A percentile compares a stretch with the other conserved stretches of the same genome.
Conservation (phyloP, 2,797 vertebrate genomes). For the Microctenopoma stevenorrisi region DNA sequence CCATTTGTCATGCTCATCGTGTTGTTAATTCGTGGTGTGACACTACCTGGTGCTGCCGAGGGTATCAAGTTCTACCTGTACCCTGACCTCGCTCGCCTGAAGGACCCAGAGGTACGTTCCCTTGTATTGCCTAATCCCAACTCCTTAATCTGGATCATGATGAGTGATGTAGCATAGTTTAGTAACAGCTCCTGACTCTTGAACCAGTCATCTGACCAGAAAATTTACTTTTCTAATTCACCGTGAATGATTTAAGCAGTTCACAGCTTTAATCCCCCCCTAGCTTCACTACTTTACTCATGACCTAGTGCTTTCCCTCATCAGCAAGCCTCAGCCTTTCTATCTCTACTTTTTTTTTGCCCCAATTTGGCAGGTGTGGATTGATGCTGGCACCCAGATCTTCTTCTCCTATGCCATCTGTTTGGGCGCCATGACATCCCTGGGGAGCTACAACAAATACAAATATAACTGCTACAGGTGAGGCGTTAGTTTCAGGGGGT, state of each 20-base stretch:
- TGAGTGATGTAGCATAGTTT: no score
- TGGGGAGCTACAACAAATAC: constrained; percentile 99
- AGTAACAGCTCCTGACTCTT: no score
- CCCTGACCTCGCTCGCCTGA: constrained; percentile 91
- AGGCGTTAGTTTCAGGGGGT: constrained; percentile 79
- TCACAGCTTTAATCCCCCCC: not conserved
- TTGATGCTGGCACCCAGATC: constrained; percentile 98
- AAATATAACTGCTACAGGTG: constrained; percentile 99
- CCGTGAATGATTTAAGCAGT: not conserved
- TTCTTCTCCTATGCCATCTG: constrained; percentile 99
- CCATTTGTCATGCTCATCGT: constrained; percentile 97
- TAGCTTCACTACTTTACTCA: not conserved
- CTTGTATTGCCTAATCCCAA: not conserved
- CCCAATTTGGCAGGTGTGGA: constrained; percentile 90
- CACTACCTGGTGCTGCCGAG: constrained; percentile 91
- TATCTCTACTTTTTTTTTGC: constrained; percentile 32
- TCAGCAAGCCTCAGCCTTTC: constrained; percentile 70
- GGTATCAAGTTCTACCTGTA: constrained; percentile 99
- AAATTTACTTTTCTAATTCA: not conserved
- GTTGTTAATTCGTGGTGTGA: constrained; percentile 94
- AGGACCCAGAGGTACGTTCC: constrained; percentile 92
- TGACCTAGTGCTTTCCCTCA: constrained; percentile 1
- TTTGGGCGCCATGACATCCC: constrained; percentile 98
- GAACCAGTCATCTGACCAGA: no score
- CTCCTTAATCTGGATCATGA: not conserved